Conservation (phyloP, 1,140 invertebrate genomes). For the Drosophila oshimai region DNA sequence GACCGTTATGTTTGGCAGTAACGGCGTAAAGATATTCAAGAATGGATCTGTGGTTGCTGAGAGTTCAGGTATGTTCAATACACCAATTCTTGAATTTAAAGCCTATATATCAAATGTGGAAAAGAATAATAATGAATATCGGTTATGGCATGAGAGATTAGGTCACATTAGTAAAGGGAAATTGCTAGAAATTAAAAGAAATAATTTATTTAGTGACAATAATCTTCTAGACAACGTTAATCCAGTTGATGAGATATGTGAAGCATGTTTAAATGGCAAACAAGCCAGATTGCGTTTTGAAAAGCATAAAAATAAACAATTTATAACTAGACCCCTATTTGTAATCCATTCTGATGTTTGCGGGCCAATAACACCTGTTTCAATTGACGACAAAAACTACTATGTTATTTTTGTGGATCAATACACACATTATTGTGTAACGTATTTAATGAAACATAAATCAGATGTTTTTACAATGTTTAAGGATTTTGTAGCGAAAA, state of each 20-base stretch:
- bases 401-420: conserved; percentile 5
- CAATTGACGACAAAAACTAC: not conserved
- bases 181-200: conserved; percentile 68
- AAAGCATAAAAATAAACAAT: conserved; percentile 58
- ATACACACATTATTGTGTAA: too few species aligned
- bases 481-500: conserved; percentile 65
- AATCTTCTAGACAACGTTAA: conserved; percentile 44
- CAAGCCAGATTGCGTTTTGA: conserved; percentile 66
- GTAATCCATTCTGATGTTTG: conserved; percentile 82
- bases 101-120: not conserved
- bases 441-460: too few species aligned
- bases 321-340: conserved; percentile 64
- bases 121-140: conserved; percentile 12
- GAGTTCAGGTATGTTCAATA: conserved; percentile 15
- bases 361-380: conserved; percentile 72
- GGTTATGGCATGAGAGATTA: conserved; percentile 70
- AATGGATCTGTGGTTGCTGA: not conserved
- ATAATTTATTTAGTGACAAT: conserved; percentile 64
- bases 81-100: not conserved
- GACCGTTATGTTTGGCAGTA: not conserved
- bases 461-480: conserved; percentile 70
- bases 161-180: conserved; percentile 70
- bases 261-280: conserved; percentile 83
- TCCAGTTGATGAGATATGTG: conserved; percentile 36
- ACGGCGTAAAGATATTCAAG: not conserved